phyloP scores from a whole-genome alignment of 1,140 invertebrate species.

The Cataglyphis hispanica region DNA sequence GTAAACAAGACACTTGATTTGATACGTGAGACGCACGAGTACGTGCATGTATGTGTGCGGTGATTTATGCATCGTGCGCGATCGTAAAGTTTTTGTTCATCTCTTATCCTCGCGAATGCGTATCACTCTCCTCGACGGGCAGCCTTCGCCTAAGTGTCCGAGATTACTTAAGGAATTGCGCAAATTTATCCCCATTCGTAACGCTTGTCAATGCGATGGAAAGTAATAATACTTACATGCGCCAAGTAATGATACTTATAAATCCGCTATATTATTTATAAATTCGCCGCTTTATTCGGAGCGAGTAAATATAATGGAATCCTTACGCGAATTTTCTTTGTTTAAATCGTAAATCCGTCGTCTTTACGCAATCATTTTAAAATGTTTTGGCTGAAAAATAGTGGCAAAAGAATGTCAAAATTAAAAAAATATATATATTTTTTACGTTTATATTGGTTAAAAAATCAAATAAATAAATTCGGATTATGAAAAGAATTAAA shows the following conservation, averaged over 20 bases:
- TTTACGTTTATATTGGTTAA: no score
- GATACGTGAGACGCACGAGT: background rate
- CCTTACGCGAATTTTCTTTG: background rate
- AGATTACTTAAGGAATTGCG: slow-evolving; percentile 35
- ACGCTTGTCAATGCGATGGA: slow-evolving; percentile 43
- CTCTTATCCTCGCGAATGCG: slow-evolving; percentile 35
- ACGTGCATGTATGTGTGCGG: background rate
- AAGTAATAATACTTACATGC: slow-evolving; percentile 46
- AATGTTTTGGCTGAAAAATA: no score
- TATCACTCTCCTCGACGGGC: slow-evolving; percentile 22
- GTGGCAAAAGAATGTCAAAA: no score
- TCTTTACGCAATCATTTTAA: background rate
- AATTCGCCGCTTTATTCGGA: background rate
- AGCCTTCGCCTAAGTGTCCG: slow-evolving; percentile 10
- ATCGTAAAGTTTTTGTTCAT: slow-evolving; percentile 37
- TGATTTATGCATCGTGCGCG: slow-evolving; percentile 37
- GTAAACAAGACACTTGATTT: slow-evolving; percentile 18
- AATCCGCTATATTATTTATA: slow-evolving; percentile 25
- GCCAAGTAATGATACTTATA: slow-evolving; percentile 36
- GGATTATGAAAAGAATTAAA: no score
- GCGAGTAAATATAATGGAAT: slow-evolving; percentile 12
- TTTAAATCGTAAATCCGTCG: background rate
- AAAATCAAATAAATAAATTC: no score
- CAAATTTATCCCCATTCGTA: slow-evolving; percentile 58
- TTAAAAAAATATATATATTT: no score